Conservation (phyloP, 37 sponge, comb jelly and placozoan species). For the Aphrocallistes beatrix region DNA sequence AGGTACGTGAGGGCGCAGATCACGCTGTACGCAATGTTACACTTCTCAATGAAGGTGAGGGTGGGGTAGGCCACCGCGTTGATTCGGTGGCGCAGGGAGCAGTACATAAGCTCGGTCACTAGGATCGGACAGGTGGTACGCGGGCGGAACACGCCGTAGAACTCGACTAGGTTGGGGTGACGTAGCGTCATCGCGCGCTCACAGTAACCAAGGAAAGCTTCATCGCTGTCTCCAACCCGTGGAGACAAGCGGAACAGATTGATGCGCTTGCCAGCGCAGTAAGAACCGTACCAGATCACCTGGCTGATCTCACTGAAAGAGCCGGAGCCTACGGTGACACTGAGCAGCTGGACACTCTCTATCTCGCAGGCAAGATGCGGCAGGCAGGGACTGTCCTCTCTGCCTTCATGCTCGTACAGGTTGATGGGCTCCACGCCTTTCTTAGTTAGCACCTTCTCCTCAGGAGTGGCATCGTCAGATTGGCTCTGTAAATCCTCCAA, state of each 20-base stretch:
- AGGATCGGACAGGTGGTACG: neutral
- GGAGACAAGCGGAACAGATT: neutral
- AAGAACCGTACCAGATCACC: slow-evolving; percentile 1
- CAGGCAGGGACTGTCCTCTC: neutral
- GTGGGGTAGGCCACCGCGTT: slow-evolving; percentile 14
- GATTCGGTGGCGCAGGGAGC: slow-evolving; percentile 2
- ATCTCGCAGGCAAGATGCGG: neutral
- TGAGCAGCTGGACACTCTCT: neutral
- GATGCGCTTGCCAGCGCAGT: neutral
- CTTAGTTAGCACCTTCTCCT: neutral
- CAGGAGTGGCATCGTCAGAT: neutral
- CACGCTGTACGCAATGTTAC: neutral
- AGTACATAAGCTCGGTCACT: neutral
- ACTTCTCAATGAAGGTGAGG: neutral
- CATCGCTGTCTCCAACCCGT: neutral
- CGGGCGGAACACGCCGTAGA: slow-evolving; percentile 5
- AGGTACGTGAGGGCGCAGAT: slow-evolving; percentile 7
- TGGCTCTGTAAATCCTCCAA: neutral
- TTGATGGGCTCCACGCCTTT: neutral
- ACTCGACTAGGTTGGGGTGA: slow-evolving; percentile 2
- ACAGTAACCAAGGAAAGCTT: neutral
- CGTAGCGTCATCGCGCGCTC: neutral
- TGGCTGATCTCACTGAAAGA: neutral
- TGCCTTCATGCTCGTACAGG: neutral
- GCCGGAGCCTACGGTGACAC: slow-evolving; percentile 5